Base-by-base conservation (phyloP, 2,113 vertebrate genomes). In the Stomatorhinus ivindoensis region DNA sequence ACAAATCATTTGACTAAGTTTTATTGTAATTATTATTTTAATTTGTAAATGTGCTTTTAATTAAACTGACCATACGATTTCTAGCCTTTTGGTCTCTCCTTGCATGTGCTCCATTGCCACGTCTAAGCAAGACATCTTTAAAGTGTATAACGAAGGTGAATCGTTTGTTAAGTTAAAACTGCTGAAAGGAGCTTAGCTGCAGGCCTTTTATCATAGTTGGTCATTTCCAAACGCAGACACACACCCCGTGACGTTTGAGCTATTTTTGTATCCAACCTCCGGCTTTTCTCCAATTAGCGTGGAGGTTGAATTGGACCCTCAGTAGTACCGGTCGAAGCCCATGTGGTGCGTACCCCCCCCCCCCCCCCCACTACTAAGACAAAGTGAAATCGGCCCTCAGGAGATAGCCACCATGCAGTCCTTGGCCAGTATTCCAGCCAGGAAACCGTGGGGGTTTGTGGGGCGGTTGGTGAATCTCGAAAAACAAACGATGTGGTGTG, bases 41-140 rank as follows among this genome's bases (percentile, higher is more conserved):
- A 5, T n/a, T 35, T 51, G 24, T 19, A 80, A 82, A 47, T 83
- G 31, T 82, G 47, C 65, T 50, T 73, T 51, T 53, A 82, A 53
- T 89, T 89, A 73, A 73, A n/a, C 27, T 42, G 46, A 17, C 53
- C 42, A 48, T 39, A 2, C 17, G 44, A 83, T 89, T 82, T 89
- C 80, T 80, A 53, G 88, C 69, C 53, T 89, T 69, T 89, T 82
- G 3, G 65, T 76, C 65, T 46, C 61, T 80, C 88, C 44, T 44
- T 69, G 39, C 58, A 48, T 61, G 58, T 73, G 61, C 31, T 24
- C 8, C 58, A 69, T 88, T 47, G 11, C n/a, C 24, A n/a, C 15
- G 39, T 17, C 21, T 39, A 88, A 31, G n/a, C 58, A 19, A 27
- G 87, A 47, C 39, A 42, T 47, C 53, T 76, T 88, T 58, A 88